Base-by-base conservation (phyloP, 2,113 vertebrate genomes). In the Rhineura floridana region DNA sequence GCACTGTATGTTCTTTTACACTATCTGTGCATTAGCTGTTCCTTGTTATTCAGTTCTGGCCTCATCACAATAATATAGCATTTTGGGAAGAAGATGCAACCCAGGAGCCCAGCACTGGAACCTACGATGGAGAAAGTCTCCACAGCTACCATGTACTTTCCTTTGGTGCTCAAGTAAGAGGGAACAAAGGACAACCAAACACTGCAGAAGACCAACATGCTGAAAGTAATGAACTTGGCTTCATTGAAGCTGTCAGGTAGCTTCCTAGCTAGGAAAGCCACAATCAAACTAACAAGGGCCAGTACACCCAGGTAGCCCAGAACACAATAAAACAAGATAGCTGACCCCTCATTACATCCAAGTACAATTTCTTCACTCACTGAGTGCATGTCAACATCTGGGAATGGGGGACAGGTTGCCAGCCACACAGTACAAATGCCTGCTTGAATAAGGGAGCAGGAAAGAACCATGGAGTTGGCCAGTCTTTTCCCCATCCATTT, bases 91-190 rank as follows among this genome's bases (percentile, higher is more conserved):
- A 76, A 76, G 42, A 76, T 76, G 36, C 73, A 76, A 11, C 42
- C 21, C 23, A 76, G 42, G 9, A 76, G 6, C 9, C 73, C 73
- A 46, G 42, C 73, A 76, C 73, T 76, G 36, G 73, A 76, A 46
- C 25, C 44, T 39, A 87, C 52, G 50, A 83, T 87, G 3, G 89
- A 81, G n/a, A 87, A 90, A 1, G 84, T 75, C 55, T 90, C 85
- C 3, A 87, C 81, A 30, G 89, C 81, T 23, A 87, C 85, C 21
- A 81, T 86, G 28, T 55, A 77, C 33, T 90, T 90, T 4, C 85
- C 85, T 2, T 50, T 67, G 30, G 89, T 87, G 48, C 89, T 87
- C 72, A 59, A 79, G 81, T 76, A 90, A 15, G 72, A 83, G 78
- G 3, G 85, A 83, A 77, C 46, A 19, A 90, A 77, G 75, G 69